Percentiles rank a stretch among this genome's conserved stretches.
Evolutionary conservation across 2,113 vertebrate genomes (phyloP).

Genomic region (Bombycilla garrulus): DNA sequence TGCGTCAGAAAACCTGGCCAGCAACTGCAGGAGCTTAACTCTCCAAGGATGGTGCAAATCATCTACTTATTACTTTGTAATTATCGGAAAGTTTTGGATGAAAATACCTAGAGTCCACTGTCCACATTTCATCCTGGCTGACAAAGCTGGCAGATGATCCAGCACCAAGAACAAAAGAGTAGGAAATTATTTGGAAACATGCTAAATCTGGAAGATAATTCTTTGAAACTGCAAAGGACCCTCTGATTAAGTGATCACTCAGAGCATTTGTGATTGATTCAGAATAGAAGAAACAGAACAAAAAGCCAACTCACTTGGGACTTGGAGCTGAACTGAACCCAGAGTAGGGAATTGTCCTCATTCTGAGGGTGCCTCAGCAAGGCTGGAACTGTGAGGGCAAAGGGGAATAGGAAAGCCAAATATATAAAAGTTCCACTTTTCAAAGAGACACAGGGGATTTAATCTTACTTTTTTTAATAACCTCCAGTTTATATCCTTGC

Average conservation of each 20-base stretch:
- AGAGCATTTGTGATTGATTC: neutral
- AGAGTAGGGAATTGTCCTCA: neutral
- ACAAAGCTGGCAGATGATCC: slow-evolving; percentile 48
- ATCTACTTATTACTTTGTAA: slow-evolving; percentile 59
- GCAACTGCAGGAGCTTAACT: slow-evolving; percentile 1
- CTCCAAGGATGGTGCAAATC: slow-evolving; percentile 49
- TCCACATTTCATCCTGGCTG: slow-evolving; percentile 55
- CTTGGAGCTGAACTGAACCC: neutral
- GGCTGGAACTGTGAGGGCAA: neutral
- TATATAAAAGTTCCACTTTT: neutral
- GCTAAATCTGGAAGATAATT: slow-evolving; percentile 37
- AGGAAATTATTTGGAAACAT: slow-evolving; percentile 38
- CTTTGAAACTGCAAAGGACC: slow-evolving; percentile 15
- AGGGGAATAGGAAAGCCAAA: neutral
- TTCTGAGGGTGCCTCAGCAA: neutral
- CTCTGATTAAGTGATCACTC: slow-evolving; percentile 41
- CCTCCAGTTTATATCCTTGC: neutral
- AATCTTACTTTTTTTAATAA: neutral
- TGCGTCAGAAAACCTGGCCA: slow-evolving; percentile 25
- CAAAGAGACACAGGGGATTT: neutral
- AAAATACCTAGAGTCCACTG: neutral
- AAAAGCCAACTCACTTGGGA: neutral
- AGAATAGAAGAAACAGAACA: slow-evolving; percentile 18
- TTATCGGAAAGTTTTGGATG: slow-evolving; percentile 62
- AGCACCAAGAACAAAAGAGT: slow-evolving; percentile 39